Evolutionary conservation across 2,888 invertebrate genomes (phyloP), one percentile per base, ranked within the genome.

Genomic region (Hirtodrosophila histrioides): DNA sequence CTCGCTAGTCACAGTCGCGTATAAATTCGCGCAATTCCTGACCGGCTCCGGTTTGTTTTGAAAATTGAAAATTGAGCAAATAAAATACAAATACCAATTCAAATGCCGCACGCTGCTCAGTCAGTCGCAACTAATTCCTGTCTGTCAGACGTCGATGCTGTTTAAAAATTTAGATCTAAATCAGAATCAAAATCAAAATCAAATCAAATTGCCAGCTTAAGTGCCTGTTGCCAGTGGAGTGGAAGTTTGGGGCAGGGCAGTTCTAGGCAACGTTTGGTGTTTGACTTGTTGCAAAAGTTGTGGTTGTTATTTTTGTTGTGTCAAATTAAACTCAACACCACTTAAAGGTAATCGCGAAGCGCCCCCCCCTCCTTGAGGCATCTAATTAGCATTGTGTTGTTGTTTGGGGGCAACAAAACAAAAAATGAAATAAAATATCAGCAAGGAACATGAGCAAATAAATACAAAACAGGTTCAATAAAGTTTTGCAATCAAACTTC

Each of bases 251-350:
- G 43, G 35, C 35, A 40, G 40, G 40, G 29, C 61, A 58, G 57
- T 37, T 46, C 23, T 6, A 17, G 49, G 51, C 36, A 68, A 49
- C 50, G 41, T 27, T 63, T 36, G 10, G 48, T 0, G 10, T 40
- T 40, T 37, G 41, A 72, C 72, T 72, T 63, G 74, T 67, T 69
- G 74, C 69, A 54, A 73, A 54, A 39, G 9, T 35, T 37, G 40
- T 40, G 55, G n/a, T n/a, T 45, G 12, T n/a, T n/a, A 9, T 31
- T 45, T 6, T 37, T 29, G 6, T 7, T 8, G 40, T 11, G 12
- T 37, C 29, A 58, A 58, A 33, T 31, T 33, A n/a, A 49, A 43
- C 29, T 29, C 37, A 39, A 54, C 23, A 29, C 35, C 46, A 17
- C 9, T 35, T 33, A 17, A 44, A 44, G 55, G 12, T 11, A 44